Evolutionary conservation across 2,888 invertebrate genomes (phyloP), one percentile per base, ranked within the genome.

Genomic region (Itoplectis maculator): DNA sequence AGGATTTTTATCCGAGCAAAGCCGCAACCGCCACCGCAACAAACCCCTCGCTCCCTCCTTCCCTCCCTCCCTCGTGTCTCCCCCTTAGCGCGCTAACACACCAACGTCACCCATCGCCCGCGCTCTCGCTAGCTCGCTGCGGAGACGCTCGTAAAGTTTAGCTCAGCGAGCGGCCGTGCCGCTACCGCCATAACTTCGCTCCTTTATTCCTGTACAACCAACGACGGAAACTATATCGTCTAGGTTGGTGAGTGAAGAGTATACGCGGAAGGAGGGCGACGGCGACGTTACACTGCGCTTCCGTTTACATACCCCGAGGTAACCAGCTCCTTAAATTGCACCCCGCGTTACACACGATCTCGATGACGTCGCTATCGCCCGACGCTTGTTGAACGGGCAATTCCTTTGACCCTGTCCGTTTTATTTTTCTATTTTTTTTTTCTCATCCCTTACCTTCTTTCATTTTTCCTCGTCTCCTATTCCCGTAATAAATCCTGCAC

Each of bases 121-220:
- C 29, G 29, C 29, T n/a, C n/a, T n/a, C n/a, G n/a, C n/a, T n/a
- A n/a, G n/a, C n/a, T 29, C 29, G 59, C 73, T 69, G 78, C 79
- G 74, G 77, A 80, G 85, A 86, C 83, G 88, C 85, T 89, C 90
- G 88, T 89, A 90, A 89, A 89, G 85, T 87, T 85, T 86, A 82
- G 82, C 84, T 81, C 74, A 59, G 72, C 84, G 81, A 81, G 51
- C 20, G 65, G 82, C 83, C 84, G 85, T n/a, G n/a, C 84, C 78
- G 77, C 85, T 79, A 75, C 76, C 54, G 84, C 88, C 88, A 88
- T 90, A 90, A 89, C 89, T 89, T 89, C 85, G 85, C 81, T 83
- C 85, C 84, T 90, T 89, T 89, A 89, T 88, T 88, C 86, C 80
- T 77, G 84, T 85, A 86, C 87, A 87, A 85, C 83, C 61, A 80